Evolutionary conservation across 1,140 invertebrate genomes (phyloP), one percentile per base, ranked within the genome.

Genomic region (Helicorthomorpha holstii): DNA sequence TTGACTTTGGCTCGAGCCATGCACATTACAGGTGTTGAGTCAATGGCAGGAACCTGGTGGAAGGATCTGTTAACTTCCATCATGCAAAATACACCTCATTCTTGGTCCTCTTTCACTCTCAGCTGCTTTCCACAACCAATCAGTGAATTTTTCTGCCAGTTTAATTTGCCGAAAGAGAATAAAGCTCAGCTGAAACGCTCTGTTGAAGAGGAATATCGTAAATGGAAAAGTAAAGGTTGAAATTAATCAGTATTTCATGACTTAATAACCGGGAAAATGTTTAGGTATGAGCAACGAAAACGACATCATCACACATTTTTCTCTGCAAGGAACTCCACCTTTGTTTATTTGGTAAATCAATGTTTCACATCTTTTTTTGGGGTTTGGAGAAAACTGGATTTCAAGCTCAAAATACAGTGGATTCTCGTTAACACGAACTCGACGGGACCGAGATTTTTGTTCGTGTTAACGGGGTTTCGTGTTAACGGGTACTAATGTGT

Each of bases 271-370:
- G n/a, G n/a, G n/a, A n/a, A n/a, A n/a, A n/a, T 41, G 55, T 61
- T 46, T 48, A 67, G 66, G 86, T 0, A 95, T 95, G 89, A 90
- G 80, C 23, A 94, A 92, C 67, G 92, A 96, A 64, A 90, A 88
- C 63, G 91, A 96, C 63, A 90, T 94, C 14, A 90, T 96, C 57
- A 79, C 87, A 2, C 91, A 96, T 65, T 97, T 96, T 64, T 88
- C 90, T 1, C 81, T 86, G 2, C 83, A 85, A 43, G 82, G 83
- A 25, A 88, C 86, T 2, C 84, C 86, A 25, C 83, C 86, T 1
- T 64, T 96, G 7, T 96, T 97, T 63, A 55, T 71, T 19, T 71
- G 69, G 66, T 68, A 59, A 58, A n/a, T n/a, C n/a, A n/a, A n/a
- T n/a, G n/a, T n/a, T n/a, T n/a, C n/a, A n/a, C n/a, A n/a, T n/a